phyloP scores from a whole-genome alignment of 53 echinoderm and acorn worm species.

The Patiria pectinifera region DNA sequence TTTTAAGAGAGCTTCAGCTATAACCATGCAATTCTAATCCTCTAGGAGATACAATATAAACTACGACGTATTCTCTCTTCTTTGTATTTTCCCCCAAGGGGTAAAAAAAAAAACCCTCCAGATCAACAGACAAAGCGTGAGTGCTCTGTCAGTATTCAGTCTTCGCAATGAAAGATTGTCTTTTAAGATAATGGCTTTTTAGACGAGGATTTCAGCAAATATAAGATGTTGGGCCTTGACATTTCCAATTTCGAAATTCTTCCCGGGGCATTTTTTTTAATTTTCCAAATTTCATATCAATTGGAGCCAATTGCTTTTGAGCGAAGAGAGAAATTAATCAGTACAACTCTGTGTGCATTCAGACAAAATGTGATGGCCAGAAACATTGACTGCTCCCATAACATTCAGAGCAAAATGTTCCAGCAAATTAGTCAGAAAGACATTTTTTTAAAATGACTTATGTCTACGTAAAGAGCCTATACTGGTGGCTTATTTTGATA shows the following conservation, averaged over 20 bases:
- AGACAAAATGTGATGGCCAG: no score
- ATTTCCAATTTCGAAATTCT: not conserved
- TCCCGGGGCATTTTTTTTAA: not conserved
- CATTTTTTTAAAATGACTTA: no score
- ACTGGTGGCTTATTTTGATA: no score
- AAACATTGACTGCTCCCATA: no score
- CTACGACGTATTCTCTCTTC: not conserved
- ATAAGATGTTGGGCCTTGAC: conserved; percentile 5
- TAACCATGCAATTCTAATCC: not conserved
- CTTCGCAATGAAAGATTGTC: not conserved
- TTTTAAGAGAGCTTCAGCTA: not conserved
- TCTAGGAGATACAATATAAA: not conserved
- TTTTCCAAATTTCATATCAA: not conserved
- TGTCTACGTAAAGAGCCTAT: no score
- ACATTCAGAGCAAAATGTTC: no score
- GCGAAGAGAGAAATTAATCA: not conserved
- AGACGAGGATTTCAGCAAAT: not conserved
- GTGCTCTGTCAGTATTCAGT: not conserved
- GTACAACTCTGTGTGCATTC: no score
- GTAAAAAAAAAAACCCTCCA: not conserved
- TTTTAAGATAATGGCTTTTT: conserved; percentile 9
- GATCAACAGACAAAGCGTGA: not conserved
- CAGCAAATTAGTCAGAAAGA: no score
- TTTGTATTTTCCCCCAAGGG: not conserved
- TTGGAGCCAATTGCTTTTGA: not conserved